These are phyloP conservation scores for Phoxinus dragarum DNA, from an alignment of 2,797 vertebrate genomes.

Conservation along the genomic window DNA sequence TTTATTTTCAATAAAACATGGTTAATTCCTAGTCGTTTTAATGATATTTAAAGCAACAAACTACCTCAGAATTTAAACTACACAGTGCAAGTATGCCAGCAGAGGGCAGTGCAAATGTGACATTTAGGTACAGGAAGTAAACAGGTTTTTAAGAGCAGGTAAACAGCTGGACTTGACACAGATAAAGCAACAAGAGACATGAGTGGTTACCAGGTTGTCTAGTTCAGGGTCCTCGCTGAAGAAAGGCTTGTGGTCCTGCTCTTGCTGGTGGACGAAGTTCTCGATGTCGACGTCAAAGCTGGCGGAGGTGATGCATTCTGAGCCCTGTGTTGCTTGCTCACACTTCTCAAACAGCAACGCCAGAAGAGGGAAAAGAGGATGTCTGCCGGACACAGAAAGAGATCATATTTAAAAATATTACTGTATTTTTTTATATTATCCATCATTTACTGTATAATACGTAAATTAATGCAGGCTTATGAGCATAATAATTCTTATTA, in stretches of 20 bases:
- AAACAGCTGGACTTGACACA: background rate
- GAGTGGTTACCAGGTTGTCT: constrained; percentile 90
- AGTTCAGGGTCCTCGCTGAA: constrained; percentile 98
- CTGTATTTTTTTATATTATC: background rate
- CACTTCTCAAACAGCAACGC: constrained; percentile 97
- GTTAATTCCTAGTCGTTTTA: background rate
- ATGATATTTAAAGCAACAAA: background rate
- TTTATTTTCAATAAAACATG: constrained; percentile 58
- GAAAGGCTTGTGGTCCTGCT: constrained; percentile 97
- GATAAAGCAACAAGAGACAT: background rate
- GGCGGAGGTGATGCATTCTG: constrained; percentile 97
- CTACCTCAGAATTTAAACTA: background rate
- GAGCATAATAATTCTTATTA: background rate
- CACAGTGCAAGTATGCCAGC: constrained; percentile 34
- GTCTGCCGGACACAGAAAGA: constrained; percentile 76
- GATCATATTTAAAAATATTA: background rate
- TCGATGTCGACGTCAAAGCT: constrained; percentile 99
- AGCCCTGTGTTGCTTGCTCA: constrained; percentile 97
- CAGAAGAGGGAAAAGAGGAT: constrained; percentile 94
- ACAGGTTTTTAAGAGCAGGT: background rate
- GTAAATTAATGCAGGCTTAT: background rate
- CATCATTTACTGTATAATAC: background rate
- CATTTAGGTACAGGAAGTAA: background rate
- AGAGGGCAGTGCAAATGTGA: constrained; percentile 51
- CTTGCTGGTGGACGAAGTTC: constrained; percentile 98